Conservation (phyloP, 2,888 invertebrate genomes). For the Microdon myrmicae region DNA sequence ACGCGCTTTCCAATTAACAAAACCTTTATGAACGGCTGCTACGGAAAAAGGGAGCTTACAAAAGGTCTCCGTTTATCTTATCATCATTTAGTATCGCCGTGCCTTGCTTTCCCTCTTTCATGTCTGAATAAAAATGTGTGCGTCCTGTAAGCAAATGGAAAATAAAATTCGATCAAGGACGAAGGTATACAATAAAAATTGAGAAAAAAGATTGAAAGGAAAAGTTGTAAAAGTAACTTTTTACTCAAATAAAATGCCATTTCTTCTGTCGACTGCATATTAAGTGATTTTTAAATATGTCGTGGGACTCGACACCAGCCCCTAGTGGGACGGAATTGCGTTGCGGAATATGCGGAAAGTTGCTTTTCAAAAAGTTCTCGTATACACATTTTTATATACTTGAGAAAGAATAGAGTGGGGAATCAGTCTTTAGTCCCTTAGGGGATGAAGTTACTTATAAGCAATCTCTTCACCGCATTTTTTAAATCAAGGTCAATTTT, state of each 20-base stretch:
- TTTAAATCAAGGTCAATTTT: too few relatives aligned
- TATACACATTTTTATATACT: slow-evolving; percentile 46
- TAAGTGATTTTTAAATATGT: slow-evolving; percentile 53
- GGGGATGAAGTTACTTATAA: too few relatives aligned
- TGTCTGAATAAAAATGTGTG: slow-evolving; percentile 15
- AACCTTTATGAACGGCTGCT: too few relatives aligned
- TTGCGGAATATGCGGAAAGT: slow-evolving; percentile 39
- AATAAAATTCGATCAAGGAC: slow-evolving; percentile 3
- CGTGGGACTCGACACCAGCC: slow-evolving; percentile 38
- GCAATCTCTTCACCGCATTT: too few relatives aligned
- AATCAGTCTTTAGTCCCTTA: slow-evolving; percentile 17
- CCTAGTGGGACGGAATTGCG: slow-evolving; percentile 25
- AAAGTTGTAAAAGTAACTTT: slow-evolving; percentile 51
- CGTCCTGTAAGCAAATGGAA: slow-evolving; percentile 2
- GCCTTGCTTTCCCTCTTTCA: slow-evolving; percentile 12
- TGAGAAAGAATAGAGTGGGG: slow-evolving; percentile 19
- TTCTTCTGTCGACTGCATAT: slow-evolving; percentile 50
- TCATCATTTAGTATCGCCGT: slow-evolving; percentile 21
- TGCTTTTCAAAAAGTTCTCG: slow-evolving; percentile 26
- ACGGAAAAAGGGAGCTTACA: too few relatives aligned
- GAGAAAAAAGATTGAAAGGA: slow-evolving; percentile 20
- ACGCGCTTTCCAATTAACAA: too few relatives aligned
- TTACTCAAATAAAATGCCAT: slow-evolving; percentile 52
- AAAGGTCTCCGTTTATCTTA: too few relatives aligned
- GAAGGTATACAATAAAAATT: neutral